Evolutionary conservation across 1,140 invertebrate genomes (phyloP).

Genomic region (Apis mellifera): DNA sequence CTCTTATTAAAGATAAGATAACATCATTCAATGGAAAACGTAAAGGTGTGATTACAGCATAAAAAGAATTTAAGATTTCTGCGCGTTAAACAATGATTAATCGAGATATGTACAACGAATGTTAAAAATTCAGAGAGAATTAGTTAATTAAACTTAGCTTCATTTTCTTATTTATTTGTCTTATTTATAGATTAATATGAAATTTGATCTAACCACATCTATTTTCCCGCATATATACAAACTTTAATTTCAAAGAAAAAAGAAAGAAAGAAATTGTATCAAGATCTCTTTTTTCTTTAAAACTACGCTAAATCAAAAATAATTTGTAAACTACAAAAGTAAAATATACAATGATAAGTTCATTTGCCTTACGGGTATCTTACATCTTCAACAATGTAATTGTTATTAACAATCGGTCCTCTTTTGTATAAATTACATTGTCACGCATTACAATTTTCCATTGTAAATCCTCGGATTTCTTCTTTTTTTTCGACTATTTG

Average conservation of each 20-base stretch:
- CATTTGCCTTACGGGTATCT: background rate
- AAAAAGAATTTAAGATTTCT: slow-evolving; percentile 7
- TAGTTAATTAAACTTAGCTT: slow-evolving; percentile 23
- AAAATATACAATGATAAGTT: slow-evolving; percentile 57
- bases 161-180: slow-evolving; percentile 28
- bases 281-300: slow-evolving; percentile 10
- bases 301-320: slow-evolving; percentile 35
- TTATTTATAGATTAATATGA: slow-evolving; percentile 22
- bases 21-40: background rate
- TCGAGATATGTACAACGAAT: slow-evolving; percentile 25
- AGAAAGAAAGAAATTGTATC: slow-evolving; percentile 11
- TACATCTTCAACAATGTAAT: slow-evolving; percentile 29
- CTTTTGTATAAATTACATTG: slow-evolving; percentile 22
- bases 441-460: slow-evolving; percentile 17
- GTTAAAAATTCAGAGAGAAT: slow-evolving; percentile 23
- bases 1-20: background rate
- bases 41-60: background rate
- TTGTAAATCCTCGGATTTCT: background rate
- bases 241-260: background rate
- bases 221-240: slow-evolving; percentile 27
- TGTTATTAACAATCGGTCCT: slow-evolving; percentile 27
- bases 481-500: background rate
- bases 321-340: slow-evolving; percentile 49
- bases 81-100: slow-evolving; percentile 19
- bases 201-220: slow-evolving; percentile 28